Conservation (phyloP, 2,797 vertebrate genomes). For the Pseudomugil gertrudae region DNA sequence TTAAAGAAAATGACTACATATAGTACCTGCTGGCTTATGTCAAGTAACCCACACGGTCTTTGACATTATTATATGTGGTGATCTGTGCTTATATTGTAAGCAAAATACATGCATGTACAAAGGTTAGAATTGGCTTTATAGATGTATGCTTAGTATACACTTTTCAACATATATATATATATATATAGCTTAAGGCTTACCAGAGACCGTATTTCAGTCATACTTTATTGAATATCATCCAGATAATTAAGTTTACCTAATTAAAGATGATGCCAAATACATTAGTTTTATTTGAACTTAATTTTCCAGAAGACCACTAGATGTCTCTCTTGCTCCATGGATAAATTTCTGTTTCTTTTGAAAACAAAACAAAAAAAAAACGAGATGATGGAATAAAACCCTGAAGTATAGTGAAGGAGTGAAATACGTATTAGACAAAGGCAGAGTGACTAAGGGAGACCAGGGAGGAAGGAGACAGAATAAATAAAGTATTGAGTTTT, state of each 20-base stretch:
- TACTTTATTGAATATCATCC: not conserved
- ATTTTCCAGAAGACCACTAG: constrained; percentile 72
- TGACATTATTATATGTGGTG: not conserved
- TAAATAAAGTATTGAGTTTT: constrained; percentile 83
- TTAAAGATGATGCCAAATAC: not conserved
- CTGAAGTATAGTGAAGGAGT: constrained; percentile 52
- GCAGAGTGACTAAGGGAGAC: constrained; percentile 61
- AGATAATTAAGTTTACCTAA: not conserved
- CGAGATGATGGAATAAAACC: not conserved
- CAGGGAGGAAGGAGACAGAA: constrained; percentile 61
- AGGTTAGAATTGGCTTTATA: not conserved
- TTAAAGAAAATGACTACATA: constrained; percentile 43
- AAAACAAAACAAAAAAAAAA: not conserved
- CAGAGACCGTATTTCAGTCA: not conserved
- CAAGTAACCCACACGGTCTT: not conserved
- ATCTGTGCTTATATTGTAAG: not conserved
- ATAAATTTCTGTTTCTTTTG: constrained; percentile 45
- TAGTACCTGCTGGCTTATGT: constrained; percentile 13
- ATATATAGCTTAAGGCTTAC: not conserved
- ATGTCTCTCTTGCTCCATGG: constrained; percentile 85
- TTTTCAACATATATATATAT: not conserved
- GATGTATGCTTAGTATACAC: not conserved
- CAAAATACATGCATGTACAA: not conserved
- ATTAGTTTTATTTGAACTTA: constrained; percentile 6
- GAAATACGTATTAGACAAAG: constrained; percentile 67